Evolutionary conservation across 2,113 vertebrate genomes (phyloP), one percentile per base, ranked within the genome.

Genomic region (Aspidoscelis tigris): DNA sequence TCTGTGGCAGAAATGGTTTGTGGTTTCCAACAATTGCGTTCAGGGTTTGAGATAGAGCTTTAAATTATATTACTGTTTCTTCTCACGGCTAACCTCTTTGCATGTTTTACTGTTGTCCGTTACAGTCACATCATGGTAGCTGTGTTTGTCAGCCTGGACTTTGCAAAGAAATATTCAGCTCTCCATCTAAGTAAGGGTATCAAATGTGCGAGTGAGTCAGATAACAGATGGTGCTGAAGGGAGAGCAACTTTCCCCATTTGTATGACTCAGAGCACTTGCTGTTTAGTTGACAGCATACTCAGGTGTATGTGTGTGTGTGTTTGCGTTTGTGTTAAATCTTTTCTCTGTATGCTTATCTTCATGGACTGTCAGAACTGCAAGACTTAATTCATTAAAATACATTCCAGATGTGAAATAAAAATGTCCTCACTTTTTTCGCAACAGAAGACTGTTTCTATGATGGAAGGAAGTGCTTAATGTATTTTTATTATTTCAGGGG

Each of bases 1-100:
- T 88, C 83, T 44, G 26, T 41, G 84, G 84, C 65, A 83, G 85
- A 89, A 93, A 74, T 76, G 91, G 90, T 88, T 88, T 72, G 85
- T 91, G 84, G 69, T 78, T 92, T 93, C 83, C 86, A 9, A 86
- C 88, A 86, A 33, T 41, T 91, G 85, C 83, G 80, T 77, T 84
- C 64, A 58, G 50, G 69, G 70, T 85, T 83, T 65, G 12, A 64
- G 77, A 72, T 83, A 55, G 79, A 78, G 89, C 91, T 84, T 91
- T 89, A 86, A 89, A 78, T 33, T 78, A 91, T 86, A 82, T 39
- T 86, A 90, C 87, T 76, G 41, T 0, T 75, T 82, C 22, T 47
- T 41, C 76, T 89, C 81, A 74, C 73, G 88, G 84, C 86, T 91
- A 84, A 89, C 84, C 69, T 50, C 20, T 90, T 71, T 21, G 73